Conservation (phyloP, 1,140 invertebrate species). For the Gryon sp. region DNA sequence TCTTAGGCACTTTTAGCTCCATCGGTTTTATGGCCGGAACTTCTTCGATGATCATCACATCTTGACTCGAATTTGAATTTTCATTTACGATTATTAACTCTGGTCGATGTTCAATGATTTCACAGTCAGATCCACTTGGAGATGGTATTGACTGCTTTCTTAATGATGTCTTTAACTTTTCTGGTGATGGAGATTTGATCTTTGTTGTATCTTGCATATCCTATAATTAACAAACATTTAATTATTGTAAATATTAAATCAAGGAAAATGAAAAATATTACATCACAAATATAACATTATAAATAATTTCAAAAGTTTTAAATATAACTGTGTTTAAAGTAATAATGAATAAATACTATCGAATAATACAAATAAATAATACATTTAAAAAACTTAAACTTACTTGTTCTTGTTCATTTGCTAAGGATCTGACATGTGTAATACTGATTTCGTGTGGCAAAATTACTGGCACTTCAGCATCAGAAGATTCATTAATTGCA, state of each 20-base stretch:
- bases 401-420: neutral
- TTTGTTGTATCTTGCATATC: constrained; percentile 14
- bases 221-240: constrained; percentile 22
- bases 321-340: no score
- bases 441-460: constrained; percentile 77
- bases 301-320: no score
- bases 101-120: constrained; percentile 76
- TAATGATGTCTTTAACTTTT: constrained; percentile 71
- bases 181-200: constrained; percentile 57
- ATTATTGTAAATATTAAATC: constrained; percentile 11
- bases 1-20: constrained; percentile 72
- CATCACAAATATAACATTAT: no score
- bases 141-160: constrained; percentile 58
- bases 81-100: constrained; percentile 78
- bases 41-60: constrained; percentile 78
- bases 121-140: constrained; percentile 71
- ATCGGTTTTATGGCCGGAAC: constrained; percentile 65
- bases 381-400: no score
- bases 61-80: constrained; percentile 78
- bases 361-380: no score
- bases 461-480: constrained; percentile 69
- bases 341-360: no score
- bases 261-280: constrained; percentile 1
- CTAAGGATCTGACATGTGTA: constrained; percentile 67
- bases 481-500: constrained; percentile 64